phyloP scores from a whole-genome alignment of 2,113 vertebrate genomes.

The Pavo muticus region DNA sequence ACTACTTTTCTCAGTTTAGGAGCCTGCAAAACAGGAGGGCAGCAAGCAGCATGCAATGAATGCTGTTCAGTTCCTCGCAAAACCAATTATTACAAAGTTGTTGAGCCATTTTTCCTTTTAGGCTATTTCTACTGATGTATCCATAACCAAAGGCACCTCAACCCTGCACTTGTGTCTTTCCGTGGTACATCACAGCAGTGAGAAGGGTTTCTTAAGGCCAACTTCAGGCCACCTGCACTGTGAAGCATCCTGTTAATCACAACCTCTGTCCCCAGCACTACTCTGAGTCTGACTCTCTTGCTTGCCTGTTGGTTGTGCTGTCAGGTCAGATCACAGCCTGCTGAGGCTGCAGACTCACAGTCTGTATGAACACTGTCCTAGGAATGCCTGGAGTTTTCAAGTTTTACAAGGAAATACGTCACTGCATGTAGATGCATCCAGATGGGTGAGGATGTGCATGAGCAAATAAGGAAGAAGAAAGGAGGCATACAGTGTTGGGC shows the following conservation, averaged over 20 bases:
- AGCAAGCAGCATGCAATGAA: not conserved
- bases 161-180: not conserved
- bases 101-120: not conserved
- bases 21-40: not conserved
- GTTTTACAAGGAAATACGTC: not conserved
- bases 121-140: not conserved
- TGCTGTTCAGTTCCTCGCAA: not conserved
- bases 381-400: not conserved
- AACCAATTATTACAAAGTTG: not conserved
- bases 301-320: not conserved
- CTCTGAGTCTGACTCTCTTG: not conserved
- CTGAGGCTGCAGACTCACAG: not conserved
- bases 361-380: not conserved
- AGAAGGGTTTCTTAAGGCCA: accelerated
- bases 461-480: not conserved
- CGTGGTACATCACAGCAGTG: not conserved
- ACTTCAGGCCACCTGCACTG: not conserved
- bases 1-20: not conserved
- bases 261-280: not conserved
- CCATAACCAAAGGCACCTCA: not conserved
- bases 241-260: not conserved
- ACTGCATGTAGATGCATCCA: not conserved
- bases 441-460: not conserved
- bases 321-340: not conserved
- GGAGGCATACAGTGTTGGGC: not conserved